phyloP scores from a whole-genome alignment of 2,888 invertebrate species.

The Scaptomyza reducta region DNA sequence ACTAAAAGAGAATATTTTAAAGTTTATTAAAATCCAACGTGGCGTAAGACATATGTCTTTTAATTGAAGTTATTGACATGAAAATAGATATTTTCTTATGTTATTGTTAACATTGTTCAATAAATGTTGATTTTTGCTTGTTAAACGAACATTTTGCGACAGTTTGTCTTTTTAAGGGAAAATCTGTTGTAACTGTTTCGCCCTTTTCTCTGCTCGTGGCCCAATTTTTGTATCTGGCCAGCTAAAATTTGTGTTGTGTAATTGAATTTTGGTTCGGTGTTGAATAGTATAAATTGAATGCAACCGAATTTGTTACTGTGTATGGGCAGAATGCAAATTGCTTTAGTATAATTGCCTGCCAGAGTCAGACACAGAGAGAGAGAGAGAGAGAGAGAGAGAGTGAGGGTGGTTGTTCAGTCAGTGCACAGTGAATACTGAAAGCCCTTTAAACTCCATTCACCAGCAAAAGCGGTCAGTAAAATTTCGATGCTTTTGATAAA shows the following conservation, averaged over 20 bases:
- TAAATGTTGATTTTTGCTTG: too few relatives aligned
- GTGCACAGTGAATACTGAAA: background rate
- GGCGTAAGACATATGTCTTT: background rate
- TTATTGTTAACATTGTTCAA: too few relatives aligned
- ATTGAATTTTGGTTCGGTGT: background rate
- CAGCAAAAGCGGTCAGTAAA: conserved; percentile 6
- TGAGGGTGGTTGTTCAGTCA: background rate
- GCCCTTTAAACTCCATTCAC: background rate
- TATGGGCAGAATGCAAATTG: conserved; percentile 5
- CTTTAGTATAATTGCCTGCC: conserved; percentile 9
- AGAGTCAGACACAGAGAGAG: background rate
- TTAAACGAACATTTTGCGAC: too few relatives aligned
- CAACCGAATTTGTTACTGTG: background rate
- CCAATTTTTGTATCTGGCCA: background rate
- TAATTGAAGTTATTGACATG: too few relatives aligned
- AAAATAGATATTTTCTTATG: too few relatives aligned
- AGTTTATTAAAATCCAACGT: background rate
- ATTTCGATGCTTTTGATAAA: conserved; percentile 12
- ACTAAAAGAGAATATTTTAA: background rate
- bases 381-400: background rate
- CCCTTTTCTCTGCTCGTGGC: background rate
- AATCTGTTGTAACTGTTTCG: background rate
- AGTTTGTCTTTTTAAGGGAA: too few relatives aligned
- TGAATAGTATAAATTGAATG: background rate
- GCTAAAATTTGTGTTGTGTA: background rate